phyloP scores from a whole-genome alignment of 2,113 vertebrate species.

The Crotophaga sulcirostris region DNA sequence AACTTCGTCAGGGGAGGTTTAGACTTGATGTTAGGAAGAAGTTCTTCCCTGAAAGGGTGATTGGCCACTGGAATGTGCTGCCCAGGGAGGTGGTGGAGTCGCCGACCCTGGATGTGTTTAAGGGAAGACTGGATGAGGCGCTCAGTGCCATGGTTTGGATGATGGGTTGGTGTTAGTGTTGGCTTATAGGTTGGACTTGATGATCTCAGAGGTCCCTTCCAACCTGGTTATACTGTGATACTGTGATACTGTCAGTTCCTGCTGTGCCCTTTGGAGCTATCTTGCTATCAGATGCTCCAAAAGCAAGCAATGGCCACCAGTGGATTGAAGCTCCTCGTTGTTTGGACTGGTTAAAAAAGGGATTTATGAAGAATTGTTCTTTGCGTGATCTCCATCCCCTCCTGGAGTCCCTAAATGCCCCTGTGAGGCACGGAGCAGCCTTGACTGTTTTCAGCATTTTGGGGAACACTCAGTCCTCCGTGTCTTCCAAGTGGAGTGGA shows the following conservation, averaged over 20 bases:
- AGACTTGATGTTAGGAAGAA: too few species aligned
- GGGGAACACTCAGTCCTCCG: neutral
- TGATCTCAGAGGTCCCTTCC: too few species aligned
- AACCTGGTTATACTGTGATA: too few species aligned
- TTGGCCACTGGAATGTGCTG: too few species aligned
- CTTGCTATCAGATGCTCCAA: neutral
- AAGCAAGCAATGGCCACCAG: neutral
- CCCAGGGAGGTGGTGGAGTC: too few species aligned
- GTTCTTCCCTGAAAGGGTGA: too few species aligned
- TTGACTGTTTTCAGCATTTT: neutral
- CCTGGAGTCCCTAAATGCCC: neutral
- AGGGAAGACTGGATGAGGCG: too few species aligned
- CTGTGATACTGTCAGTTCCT: neutral
- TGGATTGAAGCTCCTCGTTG: neutral
- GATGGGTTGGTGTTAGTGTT: too few species aligned
- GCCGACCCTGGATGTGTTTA: too few species aligned
- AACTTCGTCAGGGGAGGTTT: too few species aligned
- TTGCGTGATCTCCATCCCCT: neutral
- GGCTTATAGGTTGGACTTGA: too few species aligned
- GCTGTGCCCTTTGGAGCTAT: neutral
- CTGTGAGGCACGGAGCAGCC: neutral
- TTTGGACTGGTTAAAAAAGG: neutral
- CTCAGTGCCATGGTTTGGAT: too few species aligned
- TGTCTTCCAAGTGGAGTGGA: neutral
- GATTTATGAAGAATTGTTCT: rapidly evolving